Evolutionary conservation across 2,113 vertebrate species (phyloP).

Genomic region (Corynorhinus townsendii): DNA sequence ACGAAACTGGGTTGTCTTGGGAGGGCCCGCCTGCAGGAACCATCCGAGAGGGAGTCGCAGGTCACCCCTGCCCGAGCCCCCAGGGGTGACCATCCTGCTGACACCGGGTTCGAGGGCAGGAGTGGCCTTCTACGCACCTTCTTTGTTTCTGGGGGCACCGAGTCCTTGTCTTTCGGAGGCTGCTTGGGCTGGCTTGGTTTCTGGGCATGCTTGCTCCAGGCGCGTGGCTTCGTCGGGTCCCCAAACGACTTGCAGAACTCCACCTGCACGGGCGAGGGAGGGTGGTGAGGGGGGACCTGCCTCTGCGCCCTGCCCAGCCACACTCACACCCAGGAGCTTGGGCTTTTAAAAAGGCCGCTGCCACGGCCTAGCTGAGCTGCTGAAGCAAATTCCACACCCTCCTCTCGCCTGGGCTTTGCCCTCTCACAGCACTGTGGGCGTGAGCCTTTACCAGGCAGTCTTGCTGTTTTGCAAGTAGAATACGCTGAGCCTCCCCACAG

Average conservation of each 20-base stretch:
- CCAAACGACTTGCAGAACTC: constrained; percentile 95
- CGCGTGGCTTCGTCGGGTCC: constrained; percentile 89
- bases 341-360: neutral
- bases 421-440: rapidly evolving
- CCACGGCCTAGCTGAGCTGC: neutral
- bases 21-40: neutral
- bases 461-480: rapidly evolving
- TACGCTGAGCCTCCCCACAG: rapidly evolving
- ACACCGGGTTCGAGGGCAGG: rapidly evolving
- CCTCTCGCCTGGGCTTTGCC: neutral
- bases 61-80: neutral
- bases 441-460: neutral
- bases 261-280: constrained; percentile 80
- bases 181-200: constrained; percentile 52
- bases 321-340: rapidly evolving
- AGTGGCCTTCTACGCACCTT: constrained; percentile 70
- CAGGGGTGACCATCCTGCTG: neutral
- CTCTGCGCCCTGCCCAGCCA: rapidly evolving
- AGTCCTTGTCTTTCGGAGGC: neutral
- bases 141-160: constrained; percentile 52
- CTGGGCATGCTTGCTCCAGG: constrained; percentile 93
- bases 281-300: neutral
- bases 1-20: rapidly evolving
- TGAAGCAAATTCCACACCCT: rapidly evolving
- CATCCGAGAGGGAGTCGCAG: too few species aligned